Evolutionary conservation across 2,888 invertebrate genomes (phyloP).

Genomic region (Hirudinaria manillensis): DNA sequence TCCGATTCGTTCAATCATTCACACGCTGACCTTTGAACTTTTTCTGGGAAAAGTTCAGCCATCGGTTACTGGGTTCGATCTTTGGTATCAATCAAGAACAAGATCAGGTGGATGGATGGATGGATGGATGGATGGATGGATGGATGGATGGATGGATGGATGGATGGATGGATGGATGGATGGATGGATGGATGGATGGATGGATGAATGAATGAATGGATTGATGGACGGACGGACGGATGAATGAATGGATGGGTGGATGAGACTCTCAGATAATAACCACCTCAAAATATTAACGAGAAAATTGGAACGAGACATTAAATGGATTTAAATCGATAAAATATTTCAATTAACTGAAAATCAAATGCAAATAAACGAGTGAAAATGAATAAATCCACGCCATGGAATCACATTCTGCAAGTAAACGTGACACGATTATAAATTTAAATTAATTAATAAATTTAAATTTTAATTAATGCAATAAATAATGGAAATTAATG

Average conservation of each 20-base stretch:
- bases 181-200: neutral
- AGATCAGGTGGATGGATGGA: neutral
- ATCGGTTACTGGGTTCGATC: neutral
- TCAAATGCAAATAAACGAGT: too few relatives aligned
- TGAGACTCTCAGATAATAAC: neutral
- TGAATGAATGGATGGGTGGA: neutral
- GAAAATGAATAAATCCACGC: too few relatives aligned
- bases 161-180: neutral
- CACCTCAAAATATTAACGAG: too few relatives aligned
- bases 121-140: slow-evolving; percentile 1
- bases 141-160: neutral
- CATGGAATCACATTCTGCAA: too few relatives aligned
- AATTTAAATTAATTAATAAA: too few relatives aligned
- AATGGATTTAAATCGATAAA: too few relatives aligned
- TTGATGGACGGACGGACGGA: slow-evolving; percentile 3
- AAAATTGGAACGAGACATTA: too few relatives aligned
- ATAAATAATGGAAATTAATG: too few relatives aligned
- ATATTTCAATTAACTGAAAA: too few relatives aligned
- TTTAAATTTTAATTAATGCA: too few relatives aligned
- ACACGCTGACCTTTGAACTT: neutral
- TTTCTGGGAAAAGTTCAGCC: neutral
- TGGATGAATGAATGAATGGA: neutral
- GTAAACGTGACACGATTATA: too few relatives aligned
- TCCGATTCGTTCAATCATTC: slow-evolving; percentile 1
- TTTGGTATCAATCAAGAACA: neutral